Conservation (phyloP, 1,140 invertebrate species). For the Polyergus mexicanus region DNA sequence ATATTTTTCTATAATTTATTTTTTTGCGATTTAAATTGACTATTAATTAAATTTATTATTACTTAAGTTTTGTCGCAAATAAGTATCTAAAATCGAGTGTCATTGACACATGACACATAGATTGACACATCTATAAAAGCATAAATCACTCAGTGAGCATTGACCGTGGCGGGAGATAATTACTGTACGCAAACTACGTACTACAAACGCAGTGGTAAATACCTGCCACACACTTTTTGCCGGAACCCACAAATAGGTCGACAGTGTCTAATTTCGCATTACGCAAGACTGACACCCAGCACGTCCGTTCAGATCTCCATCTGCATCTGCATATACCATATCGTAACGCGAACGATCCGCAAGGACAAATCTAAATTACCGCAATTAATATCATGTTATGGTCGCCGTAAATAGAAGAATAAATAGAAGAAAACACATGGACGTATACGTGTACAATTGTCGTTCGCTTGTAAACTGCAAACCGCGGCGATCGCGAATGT, state of each 20-base stretch:
- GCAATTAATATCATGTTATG: constrained; percentile 54
- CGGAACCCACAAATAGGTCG: constrained; percentile 42
- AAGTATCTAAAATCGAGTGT: not conserved
- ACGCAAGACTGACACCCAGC: constrained; percentile 43
- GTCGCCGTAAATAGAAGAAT: constrained; percentile 30
- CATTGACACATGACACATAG: too few species aligned
- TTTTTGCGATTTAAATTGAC: not conserved
- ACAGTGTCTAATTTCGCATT: constrained; percentile 55
- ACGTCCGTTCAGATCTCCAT: constrained; percentile 45
- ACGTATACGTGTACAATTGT: not conserved
- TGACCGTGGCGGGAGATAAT: not conserved
- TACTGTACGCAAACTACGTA: not conserved
- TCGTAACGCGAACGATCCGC: constrained; percentile 20
- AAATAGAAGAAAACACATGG: not conserved
- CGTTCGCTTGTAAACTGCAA: constrained; percentile 31
- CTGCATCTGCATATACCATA: constrained; percentile 23
- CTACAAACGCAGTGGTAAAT: not conserved
- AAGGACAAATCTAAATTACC: constrained; percentile 59
- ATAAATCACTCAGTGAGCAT: not conserved
- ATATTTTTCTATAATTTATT: not conserved
- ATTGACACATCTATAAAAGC: not conserved
- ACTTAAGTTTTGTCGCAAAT: not conserved
- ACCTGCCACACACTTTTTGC: not conserved
- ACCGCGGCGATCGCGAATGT: constrained; percentile 21
- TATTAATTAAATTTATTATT: not conserved